These are phyloP conservation scores for Centropus unirufus DNA, from an alignment of 2,113 vertebrate genomes.

Conservation along the genomic window DNA sequence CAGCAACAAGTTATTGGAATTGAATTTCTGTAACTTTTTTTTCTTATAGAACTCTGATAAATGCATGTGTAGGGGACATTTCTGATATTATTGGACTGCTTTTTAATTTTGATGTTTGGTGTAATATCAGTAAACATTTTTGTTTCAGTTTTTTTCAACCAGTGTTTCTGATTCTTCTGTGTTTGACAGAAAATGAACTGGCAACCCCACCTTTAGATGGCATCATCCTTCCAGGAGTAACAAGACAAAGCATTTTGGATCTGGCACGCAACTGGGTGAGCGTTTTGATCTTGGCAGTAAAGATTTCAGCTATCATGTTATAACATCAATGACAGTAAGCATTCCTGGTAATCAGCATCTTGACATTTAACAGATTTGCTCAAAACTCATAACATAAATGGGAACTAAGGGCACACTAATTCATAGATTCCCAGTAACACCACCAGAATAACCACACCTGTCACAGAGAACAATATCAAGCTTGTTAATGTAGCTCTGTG, in stretches of 20 bases:
- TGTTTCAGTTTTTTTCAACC: background rate
- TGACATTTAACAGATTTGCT: background rate
- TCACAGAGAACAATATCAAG: background rate
- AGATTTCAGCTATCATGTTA: background rate
- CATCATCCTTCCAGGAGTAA: constrained; percentile 90
- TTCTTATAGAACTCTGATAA: background rate
- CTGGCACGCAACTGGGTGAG: constrained; percentile 84
- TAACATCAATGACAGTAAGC: background rate
- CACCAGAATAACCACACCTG: background rate
- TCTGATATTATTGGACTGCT: background rate
- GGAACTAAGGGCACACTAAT: background rate
- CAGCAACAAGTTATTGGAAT: background rate
- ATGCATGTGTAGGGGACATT: background rate
- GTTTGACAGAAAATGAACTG: constrained; percentile 85
- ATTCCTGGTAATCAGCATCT: background rate
- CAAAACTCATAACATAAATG: background rate
- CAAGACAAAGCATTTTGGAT: constrained; percentile 87
- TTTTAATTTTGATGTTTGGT: background rate
- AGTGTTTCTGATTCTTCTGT: background rate
- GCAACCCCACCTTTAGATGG: constrained; percentile 91
- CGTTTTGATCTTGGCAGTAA: background rate
- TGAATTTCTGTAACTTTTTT: background rate
- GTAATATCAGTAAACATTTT: background rate
- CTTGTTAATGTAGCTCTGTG: background rate
- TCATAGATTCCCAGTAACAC: background rate